Conservation (phyloP, 2,113 vertebrate genomes). For the Coptodon rendalli region DNA sequence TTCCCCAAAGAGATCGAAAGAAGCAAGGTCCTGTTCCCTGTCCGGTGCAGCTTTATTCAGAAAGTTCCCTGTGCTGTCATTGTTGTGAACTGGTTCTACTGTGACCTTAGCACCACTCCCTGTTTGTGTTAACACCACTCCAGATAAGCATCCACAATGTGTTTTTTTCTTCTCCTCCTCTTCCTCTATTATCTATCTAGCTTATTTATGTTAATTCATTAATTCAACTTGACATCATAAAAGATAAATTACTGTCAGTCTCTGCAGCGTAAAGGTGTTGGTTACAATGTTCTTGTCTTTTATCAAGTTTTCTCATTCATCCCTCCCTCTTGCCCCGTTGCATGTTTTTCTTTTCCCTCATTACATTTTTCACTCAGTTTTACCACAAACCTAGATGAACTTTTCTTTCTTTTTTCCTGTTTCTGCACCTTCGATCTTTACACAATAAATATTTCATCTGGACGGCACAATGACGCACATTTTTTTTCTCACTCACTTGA, state of each 20-base stretch:
- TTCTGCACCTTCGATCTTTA: not conserved
- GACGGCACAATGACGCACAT: not conserved
- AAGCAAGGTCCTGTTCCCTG: not conserved
- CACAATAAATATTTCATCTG: not conserved
- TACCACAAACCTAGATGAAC: rapidly evolving
- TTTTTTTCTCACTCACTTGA: not conserved
- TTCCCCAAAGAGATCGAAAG: not conserved
- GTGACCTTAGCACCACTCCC: not conserved
- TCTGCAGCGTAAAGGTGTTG: not conserved
- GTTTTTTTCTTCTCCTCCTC: not conserved
- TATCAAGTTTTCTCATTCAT: not conserved
- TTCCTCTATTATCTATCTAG: not conserved
- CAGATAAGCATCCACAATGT: not conserved
- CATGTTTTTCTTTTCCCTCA: not conserved
- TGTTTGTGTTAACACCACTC: not conserved
- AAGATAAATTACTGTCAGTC: not conserved
- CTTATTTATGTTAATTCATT: not conserved
- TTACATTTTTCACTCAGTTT: not conserved
- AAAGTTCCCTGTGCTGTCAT: not conserved
- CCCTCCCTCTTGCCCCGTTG: not conserved
- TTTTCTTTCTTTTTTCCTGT: not conserved
- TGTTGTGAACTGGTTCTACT: not conserved
- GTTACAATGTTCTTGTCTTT: not conserved
- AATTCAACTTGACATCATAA: not conserved
- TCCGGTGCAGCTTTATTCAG: not conserved